Conservation (phyloP, 2,888 invertebrate genomes). For the Drosophila antonietae region DNA sequence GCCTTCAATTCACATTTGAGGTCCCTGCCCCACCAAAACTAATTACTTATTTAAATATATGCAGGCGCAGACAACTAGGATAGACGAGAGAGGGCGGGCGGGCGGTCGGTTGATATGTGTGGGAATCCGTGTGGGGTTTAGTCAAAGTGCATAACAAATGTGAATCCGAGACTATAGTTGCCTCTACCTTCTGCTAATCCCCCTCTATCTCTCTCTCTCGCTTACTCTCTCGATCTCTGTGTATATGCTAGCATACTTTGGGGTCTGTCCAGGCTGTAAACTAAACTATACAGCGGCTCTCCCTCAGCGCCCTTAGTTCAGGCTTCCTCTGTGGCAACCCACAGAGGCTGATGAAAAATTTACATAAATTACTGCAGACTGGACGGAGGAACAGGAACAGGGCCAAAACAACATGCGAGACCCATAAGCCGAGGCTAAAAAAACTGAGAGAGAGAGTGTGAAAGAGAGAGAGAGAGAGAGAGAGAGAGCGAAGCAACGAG, state of each 20-base stretch:
- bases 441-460: neutral
- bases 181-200: slow-evolving; percentile 3
- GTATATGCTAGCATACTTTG: slow-evolving; percentile 48
- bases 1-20: slow-evolving; percentile 58
- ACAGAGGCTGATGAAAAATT: slow-evolving; percentile 71
- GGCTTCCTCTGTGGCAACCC: slow-evolving; percentile 34
- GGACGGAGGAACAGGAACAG: slow-evolving; percentile 44
- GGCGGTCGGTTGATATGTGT: neutral
- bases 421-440: slow-evolving; percentile 34
- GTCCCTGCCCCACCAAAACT: slow-evolving; percentile 42
- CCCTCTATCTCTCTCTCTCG: neutral
- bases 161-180: slow-evolving; percentile 28
- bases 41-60: slow-evolving; percentile 74
- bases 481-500: neutral
- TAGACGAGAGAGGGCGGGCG: neutral
- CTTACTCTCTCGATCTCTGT: neutral
- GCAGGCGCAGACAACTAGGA: slow-evolving; percentile 33
- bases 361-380: slow-evolving; percentile 70
- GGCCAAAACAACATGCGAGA: slow-evolving; percentile 56
- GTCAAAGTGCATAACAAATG: slow-evolving; percentile 61
- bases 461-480: neutral
- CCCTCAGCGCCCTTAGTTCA: slow-evolving; percentile 3
- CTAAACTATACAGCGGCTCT: slow-evolving; percentile 22
- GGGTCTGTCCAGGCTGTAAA: slow-evolving; percentile 43
- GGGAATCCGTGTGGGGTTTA: slow-evolving; percentile 19